Base-by-base conservation (phyloP, 2,797 vertebrate species). In the Ptychobarbus kaznakovi region DNA sequence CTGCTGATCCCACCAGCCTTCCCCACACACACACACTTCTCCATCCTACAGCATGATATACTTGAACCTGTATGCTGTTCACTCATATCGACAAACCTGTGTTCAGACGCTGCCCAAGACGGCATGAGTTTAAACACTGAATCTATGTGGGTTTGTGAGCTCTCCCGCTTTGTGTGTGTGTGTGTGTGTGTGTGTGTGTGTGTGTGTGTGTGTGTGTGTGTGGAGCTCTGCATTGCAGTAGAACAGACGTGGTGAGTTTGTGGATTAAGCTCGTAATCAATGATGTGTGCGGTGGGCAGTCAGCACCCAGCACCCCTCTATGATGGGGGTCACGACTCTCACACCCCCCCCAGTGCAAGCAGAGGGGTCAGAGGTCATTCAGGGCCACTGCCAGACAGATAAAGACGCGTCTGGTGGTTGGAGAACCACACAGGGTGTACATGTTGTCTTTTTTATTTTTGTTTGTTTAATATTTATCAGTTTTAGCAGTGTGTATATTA, bases 331-430 rank as follows among this genome's bases (percentile, higher is more conserved):
- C 95, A 92, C 90, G 93, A 95, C 96, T 96, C 95, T 96, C 94
- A 96, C 97, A 95, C 95, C 94, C 94, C 94, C 94, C 90, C 91
- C 92, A 94, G 93, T 94, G 93, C 96, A 93, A 95, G 93, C 94
- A 94, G 93, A 95, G 95, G 94, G 91, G 90, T 92, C 87, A 88
- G 87, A 89, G 92, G 90, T 92, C 93, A 92, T 94, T 94, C 93
- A 94, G 93, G 91, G 89, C 92, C 94, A 91, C 94, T 93, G 89
- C 91, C 89, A 93, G 92, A 93, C 91, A 93, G 92, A 95, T 93
- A 91, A 92, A 92, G 69, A 90, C 63, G 86, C 58, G 78, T 87
- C 88, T 87, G 80, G 76, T 76, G 68, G 83, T 80, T 13, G 0
- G 73, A 82, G 72, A 89, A 66, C 49, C 74, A 58, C 53, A 73